Base-by-base conservation (phyloP, 2,888 invertebrate species). In the Catocala fraxini region DNA sequence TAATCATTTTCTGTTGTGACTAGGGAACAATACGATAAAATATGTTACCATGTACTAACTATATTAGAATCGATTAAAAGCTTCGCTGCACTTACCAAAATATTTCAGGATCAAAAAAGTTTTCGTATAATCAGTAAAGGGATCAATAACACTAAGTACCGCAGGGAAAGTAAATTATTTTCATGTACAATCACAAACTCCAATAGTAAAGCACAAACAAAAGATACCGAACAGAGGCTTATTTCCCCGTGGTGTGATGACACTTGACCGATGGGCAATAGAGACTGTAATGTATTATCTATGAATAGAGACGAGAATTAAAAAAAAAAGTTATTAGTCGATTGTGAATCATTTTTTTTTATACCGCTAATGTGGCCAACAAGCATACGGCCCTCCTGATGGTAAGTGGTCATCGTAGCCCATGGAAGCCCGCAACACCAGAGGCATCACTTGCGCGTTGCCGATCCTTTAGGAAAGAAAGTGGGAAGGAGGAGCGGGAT, bases 191-290 rank as follows among this genome's bases (percentile, higher is more conserved):
- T 51, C 53, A 39, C 56, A 65, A 41, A 55, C 59, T 54, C 53
- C 49, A 65, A 56, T 63, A 70, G 41, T 66, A 57, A 47, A 63
- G 63, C 65, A 75, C 74, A 74, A 74, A 65, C 65, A 70, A 70
- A 70, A 69, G 66, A 61, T 65, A 58, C 45, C 12, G 3, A n/a
- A 4, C 15, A 35, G 12, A 46, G 10, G 33, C n/a, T 57, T 59
- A 65, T 73, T 75, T 65, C 54, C 72, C 75, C 65, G 73, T 15
- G 43, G 25, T 25, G 25, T 25, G 25, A 43, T 74, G 71, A 67
- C 71, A 60, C 43, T 45, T 53, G 25, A 0, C 39, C 5, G 25
- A 56, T 43, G 53, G 59, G 12, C 39, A 48, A 7, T 43, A 65
- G 59, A n/a, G 10, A 10, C 7, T n/a, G n/a, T n/a, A n/a, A n/a